Evolutionary conservation across 2,113 vertebrate genomes (phyloP), one percentile per base, ranked within the genome.

Genomic region (Hoplias malabaricus): DNA sequence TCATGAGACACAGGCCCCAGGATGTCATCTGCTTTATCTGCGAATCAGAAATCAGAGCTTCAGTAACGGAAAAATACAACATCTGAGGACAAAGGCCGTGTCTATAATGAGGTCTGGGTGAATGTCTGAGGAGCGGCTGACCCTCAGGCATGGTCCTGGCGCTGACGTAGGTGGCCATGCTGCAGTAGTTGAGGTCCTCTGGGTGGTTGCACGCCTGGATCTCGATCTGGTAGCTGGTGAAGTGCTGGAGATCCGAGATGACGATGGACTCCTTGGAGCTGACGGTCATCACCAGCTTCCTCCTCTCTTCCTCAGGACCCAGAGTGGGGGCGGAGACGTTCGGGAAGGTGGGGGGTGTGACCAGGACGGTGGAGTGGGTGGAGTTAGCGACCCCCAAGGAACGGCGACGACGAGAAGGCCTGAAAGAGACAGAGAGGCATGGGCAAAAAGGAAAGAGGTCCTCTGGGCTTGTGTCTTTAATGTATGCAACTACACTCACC

Each of bases 191-290:
- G 1, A 83, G 79, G 0, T 96, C 94, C 0, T 85, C 78, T 0
- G 89, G 92, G 4, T 97, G 92, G 89, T 99, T 99, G 85, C 98
- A 99, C 2, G 96, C 97, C 57, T 96, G 96, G 77, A 99, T 95
- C 90, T 99, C 96, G 0, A 99, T 99, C 83, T 96, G 95, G 38
- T 99, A 99, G 11, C 95, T 96, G 0, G 97, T 98, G 71, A 99
- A 99, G 84, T 99, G 97, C 0, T 93, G 93, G 81, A 99, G 92
- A 83, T 92, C 94, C 0, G 96, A 96, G 87, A 99, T 97, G 73
- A 98, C 94, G 9, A 94, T 85, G 0, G 95, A 95, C 87, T 99
- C 96, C 86, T 94, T 96, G 7, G 86, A 89, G 23, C 88, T 86
- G 9, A 96, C 94, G 4, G 92, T 96, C 71, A 95, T 90, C 6